Evolutionary conservation across 2,888 invertebrate genomes (phyloP).

Genomic region (Schizotus pectinicornis): DNA sequence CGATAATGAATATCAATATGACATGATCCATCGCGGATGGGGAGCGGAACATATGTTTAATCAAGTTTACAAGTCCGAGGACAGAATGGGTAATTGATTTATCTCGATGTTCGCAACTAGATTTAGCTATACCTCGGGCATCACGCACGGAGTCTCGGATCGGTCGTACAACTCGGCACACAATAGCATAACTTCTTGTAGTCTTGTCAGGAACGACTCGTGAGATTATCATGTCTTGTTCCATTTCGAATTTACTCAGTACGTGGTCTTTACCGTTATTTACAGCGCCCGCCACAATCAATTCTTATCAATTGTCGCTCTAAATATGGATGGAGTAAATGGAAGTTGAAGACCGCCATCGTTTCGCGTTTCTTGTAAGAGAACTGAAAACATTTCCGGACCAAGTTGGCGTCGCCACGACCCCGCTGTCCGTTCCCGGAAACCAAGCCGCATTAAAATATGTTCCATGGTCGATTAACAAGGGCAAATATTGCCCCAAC

Average conservation of each 20-base stretch:
- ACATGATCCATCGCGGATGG: slow-evolving; percentile 43
- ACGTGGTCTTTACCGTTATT: neutral
- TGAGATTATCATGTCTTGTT: slow-evolving; percentile 23
- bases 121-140: neutral
- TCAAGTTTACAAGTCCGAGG: slow-evolving; percentile 43
- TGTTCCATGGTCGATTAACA: slow-evolving; percentile 50
- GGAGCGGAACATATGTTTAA: slow-evolving; percentile 44
- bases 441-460: slow-evolving; percentile 46
- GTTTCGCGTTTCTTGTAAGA: slow-evolving; percentile 23
- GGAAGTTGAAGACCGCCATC: slow-evolving; percentile 3
- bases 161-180: slow-evolving; percentile 22
- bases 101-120: slow-evolving; percentile 16
- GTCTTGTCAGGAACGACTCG: slow-evolving; percentile 17
- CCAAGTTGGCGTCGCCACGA: slow-evolving; percentile 23
- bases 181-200: slow-evolving; percentile 31
- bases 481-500: slow-evolving; percentile 30
- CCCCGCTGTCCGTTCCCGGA: slow-evolving; percentile 33
- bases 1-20: slow-evolving; percentile 8
- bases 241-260: neutral
- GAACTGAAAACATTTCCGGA: slow-evolving; percentile 30
- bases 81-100: slow-evolving; percentile 36
- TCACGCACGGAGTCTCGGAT: slow-evolving; percentile 21
- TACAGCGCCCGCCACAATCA: slow-evolving; percentile 1
- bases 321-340: neutral
- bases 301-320: neutral